phyloP scores from a whole-genome alignment of 2,797 vertebrate species.

The Sebastes oblongus region DNA sequence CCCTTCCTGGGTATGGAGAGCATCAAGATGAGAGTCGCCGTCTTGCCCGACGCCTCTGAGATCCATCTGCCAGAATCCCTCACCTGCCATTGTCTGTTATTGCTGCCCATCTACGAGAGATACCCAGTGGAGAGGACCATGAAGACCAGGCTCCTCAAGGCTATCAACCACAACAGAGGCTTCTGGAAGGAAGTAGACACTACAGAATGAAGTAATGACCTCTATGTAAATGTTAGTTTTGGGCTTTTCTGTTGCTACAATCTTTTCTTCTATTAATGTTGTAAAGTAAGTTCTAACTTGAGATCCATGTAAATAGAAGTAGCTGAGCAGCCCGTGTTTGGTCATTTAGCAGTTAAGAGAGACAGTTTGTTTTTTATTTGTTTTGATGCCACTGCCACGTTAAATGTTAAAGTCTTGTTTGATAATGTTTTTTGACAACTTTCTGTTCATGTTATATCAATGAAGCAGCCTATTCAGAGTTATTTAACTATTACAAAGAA shows the following conservation, averaged over 20 bases:
- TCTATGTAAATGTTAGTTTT: not conserved
- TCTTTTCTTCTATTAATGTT: not conserved
- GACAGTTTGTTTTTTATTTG: not conserved
- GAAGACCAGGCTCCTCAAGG: constrained; percentile 72
- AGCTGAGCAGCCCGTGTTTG: not conserved
- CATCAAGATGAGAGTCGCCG: constrained; percentile 74
- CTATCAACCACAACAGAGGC: constrained; percentile 79
- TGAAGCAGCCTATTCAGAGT: not conserved
- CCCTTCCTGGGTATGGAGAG: constrained; percentile 72
- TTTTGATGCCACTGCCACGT: not conserved
- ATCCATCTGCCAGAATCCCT: constrained; percentile 76
- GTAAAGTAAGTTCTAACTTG: not conserved
- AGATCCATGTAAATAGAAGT: not conserved
- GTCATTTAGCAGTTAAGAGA: not conserved
- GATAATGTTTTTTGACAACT: not conserved
- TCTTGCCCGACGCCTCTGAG: constrained; percentile 62
- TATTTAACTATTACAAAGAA: not conserved
- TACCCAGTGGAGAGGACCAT: constrained; percentile 76
- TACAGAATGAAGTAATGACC: not conserved
- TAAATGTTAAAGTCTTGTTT: not conserved
- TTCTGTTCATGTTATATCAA: not conserved
- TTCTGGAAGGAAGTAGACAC: constrained; percentile 56
- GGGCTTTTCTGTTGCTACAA: not conserved
- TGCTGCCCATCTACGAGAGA: constrained; percentile 77
- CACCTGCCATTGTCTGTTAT: constrained; percentile 75